phyloP scores from a whole-genome alignment of 1,140 invertebrate genomes.

The Penaeus japonicus region DNA sequence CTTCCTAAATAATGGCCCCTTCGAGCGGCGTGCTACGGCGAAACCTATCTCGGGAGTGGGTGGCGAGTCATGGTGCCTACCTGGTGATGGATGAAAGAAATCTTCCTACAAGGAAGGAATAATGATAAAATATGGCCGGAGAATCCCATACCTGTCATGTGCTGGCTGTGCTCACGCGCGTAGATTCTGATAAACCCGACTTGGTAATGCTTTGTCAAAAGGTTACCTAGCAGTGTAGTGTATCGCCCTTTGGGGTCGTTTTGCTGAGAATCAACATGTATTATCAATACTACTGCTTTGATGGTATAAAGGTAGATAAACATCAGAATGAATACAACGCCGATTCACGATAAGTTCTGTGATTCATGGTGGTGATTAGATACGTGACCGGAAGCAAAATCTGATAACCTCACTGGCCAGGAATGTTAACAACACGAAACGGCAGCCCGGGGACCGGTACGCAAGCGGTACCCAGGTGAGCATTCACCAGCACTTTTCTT shows the following conservation, averaged over 20 bases:
- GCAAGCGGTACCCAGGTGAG: background rate
- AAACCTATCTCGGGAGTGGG: background rate
- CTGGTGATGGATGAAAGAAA: conserved; percentile 17
- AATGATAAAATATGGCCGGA: conserved; percentile 17
- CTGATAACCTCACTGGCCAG: conserved; percentile 2
- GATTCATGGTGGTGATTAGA: background rate
- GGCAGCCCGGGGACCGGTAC: background rate
- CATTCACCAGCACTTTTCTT: too few relatives aligned
- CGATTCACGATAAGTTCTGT: too few relatives aligned
- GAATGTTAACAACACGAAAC: conserved; percentile 3
- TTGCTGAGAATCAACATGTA: too few relatives aligned
- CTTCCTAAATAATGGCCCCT: too few relatives aligned
- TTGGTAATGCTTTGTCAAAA: too few relatives aligned
- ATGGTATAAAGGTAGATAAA: too few relatives aligned
- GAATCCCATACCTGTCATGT: background rate
- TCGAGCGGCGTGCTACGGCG: background rate
- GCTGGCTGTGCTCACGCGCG: background rate
- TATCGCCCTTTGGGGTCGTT: too few relatives aligned
- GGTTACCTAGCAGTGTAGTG: too few relatives aligned
- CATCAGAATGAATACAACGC: too few relatives aligned
- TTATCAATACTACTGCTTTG: too few relatives aligned
- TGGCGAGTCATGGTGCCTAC: too few relatives aligned
- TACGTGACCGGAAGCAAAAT: background rate
- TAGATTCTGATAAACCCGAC: background rate
- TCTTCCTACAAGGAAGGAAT: conserved; percentile 18